These are phyloP conservation scores for Doryteuthis pealeii DNA, from an alignment of 1,140 invertebrate genomes.

Conservation along the genomic window DNA sequence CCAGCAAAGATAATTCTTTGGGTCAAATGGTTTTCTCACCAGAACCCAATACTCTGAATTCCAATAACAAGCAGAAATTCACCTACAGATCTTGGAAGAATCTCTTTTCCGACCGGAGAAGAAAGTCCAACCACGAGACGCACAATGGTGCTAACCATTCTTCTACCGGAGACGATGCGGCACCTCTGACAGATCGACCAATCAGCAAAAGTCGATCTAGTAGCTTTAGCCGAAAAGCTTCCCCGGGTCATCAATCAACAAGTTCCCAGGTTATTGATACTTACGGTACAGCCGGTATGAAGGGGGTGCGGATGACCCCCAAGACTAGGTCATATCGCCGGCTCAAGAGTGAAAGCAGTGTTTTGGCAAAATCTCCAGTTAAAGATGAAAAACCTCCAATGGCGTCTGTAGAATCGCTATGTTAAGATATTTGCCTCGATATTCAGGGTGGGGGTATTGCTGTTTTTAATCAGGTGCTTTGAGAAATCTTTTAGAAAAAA, in stretches of 20 bases:
- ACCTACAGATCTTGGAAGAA: not conserved
- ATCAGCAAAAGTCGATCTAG: not conserved
- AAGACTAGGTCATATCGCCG: not conserved
- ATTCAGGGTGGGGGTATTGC: too few species aligned
- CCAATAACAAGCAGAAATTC: not conserved
- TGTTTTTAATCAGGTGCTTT: too few species aligned
- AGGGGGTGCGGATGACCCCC: not conserved
- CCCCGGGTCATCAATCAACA: not conserved
- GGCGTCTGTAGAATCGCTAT: not conserved
- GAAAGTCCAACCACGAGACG: not conserved
- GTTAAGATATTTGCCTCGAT: not conserved
- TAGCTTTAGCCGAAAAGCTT: not conserved
- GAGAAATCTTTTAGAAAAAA: too few species aligned
- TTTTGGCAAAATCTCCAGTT: not conserved
- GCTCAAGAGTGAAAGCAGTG: not conserved
- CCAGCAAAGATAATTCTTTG: conserved; percentile 38
- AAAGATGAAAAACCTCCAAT: not conserved
- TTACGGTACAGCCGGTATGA: not conserved
- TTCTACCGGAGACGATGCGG: too few species aligned
- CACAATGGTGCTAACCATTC: not conserved
- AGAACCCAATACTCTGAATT: not conserved
- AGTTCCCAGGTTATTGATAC: not conserved
- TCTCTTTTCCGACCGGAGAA: not conserved
- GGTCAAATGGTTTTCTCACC: not conserved
- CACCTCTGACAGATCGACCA: not conserved